Base-by-base conservation (phyloP, 1,140 invertebrate species). In the Pentalonia nigronervosa region DNA sequence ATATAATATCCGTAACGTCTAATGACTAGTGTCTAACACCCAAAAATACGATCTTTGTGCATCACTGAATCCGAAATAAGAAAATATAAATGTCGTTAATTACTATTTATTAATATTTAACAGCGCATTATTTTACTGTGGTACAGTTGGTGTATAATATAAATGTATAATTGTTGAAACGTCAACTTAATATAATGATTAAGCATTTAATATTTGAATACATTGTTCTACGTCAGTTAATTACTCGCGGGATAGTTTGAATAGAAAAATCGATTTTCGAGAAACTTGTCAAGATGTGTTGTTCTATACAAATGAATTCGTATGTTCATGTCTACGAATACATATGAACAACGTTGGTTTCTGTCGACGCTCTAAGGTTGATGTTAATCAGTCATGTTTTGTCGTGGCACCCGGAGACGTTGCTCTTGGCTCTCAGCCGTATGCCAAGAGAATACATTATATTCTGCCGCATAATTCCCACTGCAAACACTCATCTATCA, bases 371-470 rank as follows among this genome's bases (percentile, higher is more conserved):
- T 87, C 45, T 48, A n/a, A n/a, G 47, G 45, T 48, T 34, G 90
- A 76, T 81, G 90, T 84, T 91, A 93, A 93, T 93, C 91, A 86
- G 91, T 93, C 91, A 86, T 93, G 36, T 86, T 86, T 93, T 56
- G 81, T 86, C 91, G 47, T 86, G 91, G 91, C 81, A 92, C 76
- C 47, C 34, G 67, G 47, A 93, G 76, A 93, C 67, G 67, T 76
- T 50, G 30, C 30, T 60, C 23, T 60, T 48, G 30, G 56, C 90
- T 41, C 30, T 50, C 48, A 23, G 60, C 30, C 60, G 76, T 84
- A 92, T 53, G 91, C 91, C 67, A 36, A n/a, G 48, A 92, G 91
- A 92, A 93, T 93, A 93, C 8, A 93, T 86, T 86, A 56, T 86
- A 41, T 84, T 53, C 34, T 84, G 81, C 25, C 81, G 81, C 91